A percentile compares a stretch with the other conserved stretches of the same genome.
Evolutionary conservation across 2,888 invertebrate genomes (phyloP).

Genomic region (Luperina testacea): DNA sequence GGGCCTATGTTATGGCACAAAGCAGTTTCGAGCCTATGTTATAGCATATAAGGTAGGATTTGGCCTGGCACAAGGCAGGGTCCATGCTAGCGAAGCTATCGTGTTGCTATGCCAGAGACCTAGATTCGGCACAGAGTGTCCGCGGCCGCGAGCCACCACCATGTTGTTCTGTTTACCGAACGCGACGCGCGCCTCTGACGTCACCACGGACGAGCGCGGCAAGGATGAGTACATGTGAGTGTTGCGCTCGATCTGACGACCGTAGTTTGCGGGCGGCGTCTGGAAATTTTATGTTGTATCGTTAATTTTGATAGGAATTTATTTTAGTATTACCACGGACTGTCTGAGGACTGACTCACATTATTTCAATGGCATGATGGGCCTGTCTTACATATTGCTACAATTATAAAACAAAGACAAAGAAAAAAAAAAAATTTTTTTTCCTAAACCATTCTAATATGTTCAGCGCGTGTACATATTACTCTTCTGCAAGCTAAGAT

Average conservation of each 20-base stretch:
- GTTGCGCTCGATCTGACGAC: slow-evolving; percentile 93
- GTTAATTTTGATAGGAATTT: background rate
- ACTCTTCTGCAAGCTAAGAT: background rate
- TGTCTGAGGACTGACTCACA: background rate
- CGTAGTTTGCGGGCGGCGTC: slow-evolving; percentile 94
- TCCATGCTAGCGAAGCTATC: slow-evolving; percentile 60
- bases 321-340: background rate
- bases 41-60: background rate
- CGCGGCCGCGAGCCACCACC: slow-evolving; percentile 88
- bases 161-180: slow-evolving; percentile 92
- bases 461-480: background rate
- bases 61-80: slow-evolving; percentile 5
- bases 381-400: background rate
- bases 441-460: background rate
- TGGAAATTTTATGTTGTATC: slow-evolving; percentile 74
- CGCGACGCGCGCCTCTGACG: slow-evolving; percentile 91
- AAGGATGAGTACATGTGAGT: slow-evolving; percentile 93
- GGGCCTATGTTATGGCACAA: background rate
- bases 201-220: slow-evolving; percentile 92
- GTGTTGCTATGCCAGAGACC: slow-evolving; percentile 89
- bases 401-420: background rate
- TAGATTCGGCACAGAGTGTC: slow-evolving; percentile 97
- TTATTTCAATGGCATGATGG: background rate
- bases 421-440: background rate
- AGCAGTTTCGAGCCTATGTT: slow-evolving; percentile 4